These are phyloP conservation scores for Sclerurus mexicanus DNA, from an alignment of 2,113 vertebrate species.

Conservation along the genomic window DNA sequence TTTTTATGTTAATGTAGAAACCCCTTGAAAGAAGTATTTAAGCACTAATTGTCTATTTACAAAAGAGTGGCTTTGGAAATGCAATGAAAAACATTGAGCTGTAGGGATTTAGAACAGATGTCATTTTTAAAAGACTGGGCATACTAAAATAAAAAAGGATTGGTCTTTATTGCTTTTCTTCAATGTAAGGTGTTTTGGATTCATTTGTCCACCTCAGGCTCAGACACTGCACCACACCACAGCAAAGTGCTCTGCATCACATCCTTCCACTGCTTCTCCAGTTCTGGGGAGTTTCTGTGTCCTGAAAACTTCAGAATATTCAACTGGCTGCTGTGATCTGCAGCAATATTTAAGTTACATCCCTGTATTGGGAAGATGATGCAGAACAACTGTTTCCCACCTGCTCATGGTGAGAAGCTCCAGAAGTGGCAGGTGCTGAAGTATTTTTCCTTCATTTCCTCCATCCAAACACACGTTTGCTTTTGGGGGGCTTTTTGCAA, in stretches of 20 bases:
- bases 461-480: not conserved
- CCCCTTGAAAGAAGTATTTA: slow-evolving; percentile 67
- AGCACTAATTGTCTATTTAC: slow-evolving; percentile 70
- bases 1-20: slow-evolving; percentile 63
- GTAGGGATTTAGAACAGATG: slow-evolving; percentile 55
- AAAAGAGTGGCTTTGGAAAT: slow-evolving; percentile 60
- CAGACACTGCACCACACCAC: not conserved
- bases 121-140: slow-evolving; percentile 44
- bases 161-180: not conserved
- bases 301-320: not conserved
- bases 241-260: not conserved
- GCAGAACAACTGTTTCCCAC: not conserved
- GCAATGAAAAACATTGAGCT: slow-evolving; percentile 31
- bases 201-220: not conserved
- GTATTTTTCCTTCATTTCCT: not conserved
- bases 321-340: not conserved
- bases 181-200: not conserved
- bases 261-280: not conserved
- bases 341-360: not conserved
- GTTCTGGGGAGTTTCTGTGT: not conserved
- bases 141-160: not conserved
- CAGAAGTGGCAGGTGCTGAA: not conserved
- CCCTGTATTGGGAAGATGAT: not conserved
- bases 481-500: not conserved
- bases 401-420: not conserved